These are phyloP conservation scores for Aplocera efformata DNA, from an alignment of 2,888 invertebrate genomes.

Conservation along the genomic window DNA sequence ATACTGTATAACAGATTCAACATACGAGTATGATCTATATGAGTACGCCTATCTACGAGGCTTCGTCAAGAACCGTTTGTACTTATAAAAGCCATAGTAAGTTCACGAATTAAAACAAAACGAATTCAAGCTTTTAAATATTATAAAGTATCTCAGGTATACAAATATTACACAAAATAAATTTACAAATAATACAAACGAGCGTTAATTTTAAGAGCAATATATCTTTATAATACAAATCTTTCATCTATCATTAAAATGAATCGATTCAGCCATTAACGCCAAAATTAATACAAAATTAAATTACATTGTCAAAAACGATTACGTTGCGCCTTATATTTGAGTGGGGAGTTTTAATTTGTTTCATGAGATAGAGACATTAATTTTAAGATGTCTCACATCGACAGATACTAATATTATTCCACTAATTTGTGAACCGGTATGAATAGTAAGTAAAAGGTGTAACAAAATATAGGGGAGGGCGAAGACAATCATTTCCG, in stretches of 20 bases:
- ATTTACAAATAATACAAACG: no score
- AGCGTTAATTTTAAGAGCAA: background rate
- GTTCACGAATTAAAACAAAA: no score
- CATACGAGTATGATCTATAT: no score
- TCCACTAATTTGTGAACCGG: constrained; percentile 29
- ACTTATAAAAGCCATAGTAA: no score
- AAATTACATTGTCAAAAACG: constrained; percentile 26
- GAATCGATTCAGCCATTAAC: constrained; percentile 17
- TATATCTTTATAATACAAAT: constrained; percentile 10
- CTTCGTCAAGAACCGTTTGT: no score
- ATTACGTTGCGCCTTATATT: constrained; percentile 20
- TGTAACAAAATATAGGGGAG: no score
- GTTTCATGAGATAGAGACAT: constrained; percentile 25
- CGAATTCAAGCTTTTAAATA: no score
- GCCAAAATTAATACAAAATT: constrained; percentile 18
- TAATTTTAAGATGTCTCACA: constrained; percentile 20
- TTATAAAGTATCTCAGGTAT: no score
- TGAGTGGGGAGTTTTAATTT: constrained; percentile 16
- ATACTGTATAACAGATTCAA: no score
- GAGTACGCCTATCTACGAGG: no score
- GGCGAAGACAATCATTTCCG: no score
- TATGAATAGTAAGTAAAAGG: constrained; percentile 3
- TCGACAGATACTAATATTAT: constrained; percentile 25
- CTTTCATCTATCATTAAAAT: constrained; percentile 1
- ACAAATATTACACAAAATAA: no score